Evolutionary conservation across 1,140 invertebrate genomes (phyloP).

Genomic region (Aplysia californica): DNA sequence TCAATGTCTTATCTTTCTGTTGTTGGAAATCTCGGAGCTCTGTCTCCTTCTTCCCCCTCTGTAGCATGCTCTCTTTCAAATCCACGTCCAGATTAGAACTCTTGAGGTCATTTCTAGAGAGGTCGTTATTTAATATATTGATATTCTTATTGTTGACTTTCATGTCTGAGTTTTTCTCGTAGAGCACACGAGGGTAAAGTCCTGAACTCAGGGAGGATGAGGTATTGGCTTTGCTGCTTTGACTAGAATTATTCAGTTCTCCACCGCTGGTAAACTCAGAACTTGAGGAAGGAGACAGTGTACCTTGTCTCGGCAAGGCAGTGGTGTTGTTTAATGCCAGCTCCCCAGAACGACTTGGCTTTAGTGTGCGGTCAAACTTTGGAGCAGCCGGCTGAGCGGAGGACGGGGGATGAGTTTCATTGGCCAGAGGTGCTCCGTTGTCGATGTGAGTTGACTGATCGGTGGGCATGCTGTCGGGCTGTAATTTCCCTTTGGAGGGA

Average conservation of each 20-base stretch:
- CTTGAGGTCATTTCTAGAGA: constrained; percentile 64
- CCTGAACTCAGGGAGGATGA: no score
- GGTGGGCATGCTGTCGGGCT: no score
- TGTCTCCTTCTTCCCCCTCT: constrained; percentile 6
- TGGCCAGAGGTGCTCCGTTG: no score
- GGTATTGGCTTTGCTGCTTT: background rate
- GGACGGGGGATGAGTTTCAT: constrained; percentile 4
- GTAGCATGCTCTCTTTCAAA: background rate
- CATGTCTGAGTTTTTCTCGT: background rate
- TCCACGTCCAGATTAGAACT: constrained; percentile 63
- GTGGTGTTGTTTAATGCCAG: background rate
- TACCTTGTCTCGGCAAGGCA: no score
- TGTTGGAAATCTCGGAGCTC: background rate
- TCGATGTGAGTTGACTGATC: no score
- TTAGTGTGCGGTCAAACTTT: constrained; percentile 49
- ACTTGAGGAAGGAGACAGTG: no score
- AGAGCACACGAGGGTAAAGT: background rate
- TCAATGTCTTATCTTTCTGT: background rate
- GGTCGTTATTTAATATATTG: background rate
- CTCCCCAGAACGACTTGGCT: constrained; percentile 33
- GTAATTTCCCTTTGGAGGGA: no score
- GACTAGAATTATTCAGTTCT: background rate
- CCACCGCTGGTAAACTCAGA: no score
- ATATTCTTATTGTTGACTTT: constrained; percentile 1
- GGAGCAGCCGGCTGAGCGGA: constrained; percentile 27